Base-by-base conservation (phyloP, 1,140 invertebrate species). In the Megalopta genalis region DNA sequence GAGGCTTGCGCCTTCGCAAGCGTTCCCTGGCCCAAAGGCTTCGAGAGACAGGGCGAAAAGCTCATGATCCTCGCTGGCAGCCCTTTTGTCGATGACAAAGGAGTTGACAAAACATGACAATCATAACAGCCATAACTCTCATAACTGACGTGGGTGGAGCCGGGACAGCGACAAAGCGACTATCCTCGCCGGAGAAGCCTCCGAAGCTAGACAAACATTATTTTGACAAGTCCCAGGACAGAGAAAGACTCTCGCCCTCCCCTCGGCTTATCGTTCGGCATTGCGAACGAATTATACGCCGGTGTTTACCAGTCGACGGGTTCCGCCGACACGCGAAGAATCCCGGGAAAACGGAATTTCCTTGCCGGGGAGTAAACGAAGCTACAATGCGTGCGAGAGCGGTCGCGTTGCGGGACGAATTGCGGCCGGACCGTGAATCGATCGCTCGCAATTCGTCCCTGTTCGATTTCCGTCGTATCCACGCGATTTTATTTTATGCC, bases 91-190 rank as follows among this genome's bases (percentile, higher is more conserved):
- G 74, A 27, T 49, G 57, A 91, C 87, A 91, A 91, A 90, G 88
- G 87, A 91, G 92, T 92, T 92, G 91, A 91, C 92, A 91, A 91
- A 91, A 92, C 89, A 92, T 90, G 91, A 90, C 91, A 90, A 91
- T 92, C 90, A 90, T 86, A 70, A 88, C 83, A 77, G 67, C 81
- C 82, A 84, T 86, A 88, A 90, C 72, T 85, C 82, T 87, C 85
- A 86, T 88, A 86, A 87, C 82, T 74, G 80, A 86, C 75, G 88
- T 81, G 85, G 89, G 88, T 86, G 88, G 86, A 88, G 80, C 63
- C 70, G 71, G 73, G 70, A 69, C 75, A 80, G 60, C 82, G 84
- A 77, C 73, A 81, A 76, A 78, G 74, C 66, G 59, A 60, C 68
- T 57, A 6, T 18, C 7, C 18, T 21, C 21, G 21, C 6, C 7